Evolutionary conservation across 2,113 vertebrate genomes (phyloP).

Genomic region (Ramphastos sulfuratus): DNA sequence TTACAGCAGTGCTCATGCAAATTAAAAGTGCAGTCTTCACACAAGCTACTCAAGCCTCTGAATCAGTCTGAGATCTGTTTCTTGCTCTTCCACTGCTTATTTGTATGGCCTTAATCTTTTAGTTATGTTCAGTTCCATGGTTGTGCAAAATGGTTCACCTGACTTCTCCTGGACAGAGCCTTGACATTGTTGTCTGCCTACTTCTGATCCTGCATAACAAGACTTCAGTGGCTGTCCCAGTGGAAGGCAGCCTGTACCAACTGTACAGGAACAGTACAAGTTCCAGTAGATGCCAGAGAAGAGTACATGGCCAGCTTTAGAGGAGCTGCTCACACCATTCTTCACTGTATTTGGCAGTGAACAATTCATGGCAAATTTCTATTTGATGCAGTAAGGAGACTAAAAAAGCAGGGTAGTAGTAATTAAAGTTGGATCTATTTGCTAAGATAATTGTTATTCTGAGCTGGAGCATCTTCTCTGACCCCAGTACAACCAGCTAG

Average conservation of each 20-base stretch:
- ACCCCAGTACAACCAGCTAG: background rate
- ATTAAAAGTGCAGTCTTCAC: background rate
- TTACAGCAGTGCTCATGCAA: background rate
- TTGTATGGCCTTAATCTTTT: background rate
- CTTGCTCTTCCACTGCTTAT: background rate
- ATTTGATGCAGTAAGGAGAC: background rate
- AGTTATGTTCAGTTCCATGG: accelerated
- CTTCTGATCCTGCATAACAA: background rate
- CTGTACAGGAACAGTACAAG: background rate
- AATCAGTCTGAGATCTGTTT: background rate
- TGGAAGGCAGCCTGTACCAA: background rate
- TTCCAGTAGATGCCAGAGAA: background rate
- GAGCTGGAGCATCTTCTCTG: background rate
- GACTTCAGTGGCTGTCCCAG: background rate
- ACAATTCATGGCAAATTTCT: background rate
- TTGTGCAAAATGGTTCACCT: background rate
- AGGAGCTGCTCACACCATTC: background rate
- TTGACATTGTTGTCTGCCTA: background rate
- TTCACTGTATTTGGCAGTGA: background rate
- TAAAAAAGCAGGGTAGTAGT: background rate
- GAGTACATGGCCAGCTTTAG: background rate
- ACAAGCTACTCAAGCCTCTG: background rate
- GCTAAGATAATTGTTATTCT: background rate
- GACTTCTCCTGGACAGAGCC: background rate
- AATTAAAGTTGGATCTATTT: background rate